Base-by-base conservation (phyloP, 2,797 vertebrate species). In the Cuniculus paca region DNA sequence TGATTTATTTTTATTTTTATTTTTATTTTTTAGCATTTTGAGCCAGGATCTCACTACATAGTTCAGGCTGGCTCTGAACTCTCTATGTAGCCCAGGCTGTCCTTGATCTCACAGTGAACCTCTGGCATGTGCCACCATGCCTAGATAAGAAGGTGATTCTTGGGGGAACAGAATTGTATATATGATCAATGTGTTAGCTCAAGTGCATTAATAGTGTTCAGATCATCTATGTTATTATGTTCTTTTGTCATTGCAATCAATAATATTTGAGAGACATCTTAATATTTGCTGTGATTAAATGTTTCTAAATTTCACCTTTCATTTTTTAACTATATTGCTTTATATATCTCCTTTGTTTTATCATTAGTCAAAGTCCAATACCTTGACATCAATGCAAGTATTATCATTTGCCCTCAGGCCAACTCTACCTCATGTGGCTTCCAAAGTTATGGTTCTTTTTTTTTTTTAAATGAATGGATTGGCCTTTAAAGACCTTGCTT, bases 241-340 rank as follows among this genome's bases (percentile, higher is more conserved):
- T 96, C 24, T 58, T 90, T 95, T 36, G 3, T 45, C 9, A 42
- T 89, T 88, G 7, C 61, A 8, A 86, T 24, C 10, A 70, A 42
- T 85, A 68, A 77, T 63, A 72, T 89, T 94, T 92, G 56, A 68
- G 34, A 87, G 26, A 26, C 61, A 5, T 75, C n/a, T 52, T 94
- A 86, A 89, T 77, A 72, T 89, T 34, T 81, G 92, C 28, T 94
- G 85, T 70, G 20, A 74, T 81, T 39, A 80, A 45, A 83, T n/a
- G 22, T 80, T 90, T 88, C 36, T 90, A 58, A 39, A 42, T 58
- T 61, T 79, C 11, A 20, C 70, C 31, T 79, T 83, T 63, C 72
- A 72, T 50, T 91, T 36, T 70, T 19, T 24, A 56, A 58, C 14
- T 58, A 61, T 39, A 61, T 77, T 60, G 70, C 4, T 65, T 70